Evolutionary conservation across 2,888 invertebrate species (phyloP).

Genomic region (Chrysotoxum bicinctum): DNA sequence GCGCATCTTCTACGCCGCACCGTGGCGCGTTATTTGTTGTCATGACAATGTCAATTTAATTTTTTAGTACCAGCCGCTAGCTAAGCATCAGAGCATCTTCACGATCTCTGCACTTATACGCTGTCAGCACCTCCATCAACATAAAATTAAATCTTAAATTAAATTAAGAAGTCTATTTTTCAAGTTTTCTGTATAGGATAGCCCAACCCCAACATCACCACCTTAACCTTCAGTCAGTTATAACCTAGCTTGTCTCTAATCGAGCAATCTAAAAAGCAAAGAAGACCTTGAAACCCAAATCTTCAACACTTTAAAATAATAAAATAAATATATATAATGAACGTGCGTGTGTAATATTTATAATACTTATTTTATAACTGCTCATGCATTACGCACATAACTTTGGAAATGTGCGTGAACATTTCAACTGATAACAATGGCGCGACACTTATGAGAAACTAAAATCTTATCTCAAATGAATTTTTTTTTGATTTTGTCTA

Average conservation of each 20-base stretch:
- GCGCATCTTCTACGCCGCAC: neutral
- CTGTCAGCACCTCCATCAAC: constrained; percentile 18
- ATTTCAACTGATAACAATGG: constrained; percentile 51
- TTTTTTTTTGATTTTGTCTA: neutral
- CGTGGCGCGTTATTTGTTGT: neutral
- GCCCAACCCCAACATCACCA: neutral
- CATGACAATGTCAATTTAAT: constrained; percentile 58
- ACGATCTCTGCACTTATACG: constrained; percentile 17
- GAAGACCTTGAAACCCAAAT: constrained; percentile 68
- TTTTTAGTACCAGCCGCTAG: constrained; percentile 13
- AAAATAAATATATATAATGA: neutral
- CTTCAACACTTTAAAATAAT: constrained; percentile 20
- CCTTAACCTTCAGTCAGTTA: neutral
- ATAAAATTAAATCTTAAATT: constrained; percentile 32
- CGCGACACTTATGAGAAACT: constrained; percentile 52
- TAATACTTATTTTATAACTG: constrained; percentile 1
- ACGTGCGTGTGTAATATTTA: constrained; percentile 22
- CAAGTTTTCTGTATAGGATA: neutral
- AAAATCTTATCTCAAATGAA: constrained; percentile 56
- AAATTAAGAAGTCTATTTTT: constrained; percentile 50
- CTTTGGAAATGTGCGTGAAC: constrained; percentile 10
- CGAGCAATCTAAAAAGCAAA: constrained; percentile 34
- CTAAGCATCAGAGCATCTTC: neutral
- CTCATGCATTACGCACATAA: constrained; percentile 41
- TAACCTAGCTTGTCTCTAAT: constrained; percentile 1